Evolutionary conservation across 2,797 vertebrate species (phyloP).

Genomic region (Menidia menidia): DNA sequence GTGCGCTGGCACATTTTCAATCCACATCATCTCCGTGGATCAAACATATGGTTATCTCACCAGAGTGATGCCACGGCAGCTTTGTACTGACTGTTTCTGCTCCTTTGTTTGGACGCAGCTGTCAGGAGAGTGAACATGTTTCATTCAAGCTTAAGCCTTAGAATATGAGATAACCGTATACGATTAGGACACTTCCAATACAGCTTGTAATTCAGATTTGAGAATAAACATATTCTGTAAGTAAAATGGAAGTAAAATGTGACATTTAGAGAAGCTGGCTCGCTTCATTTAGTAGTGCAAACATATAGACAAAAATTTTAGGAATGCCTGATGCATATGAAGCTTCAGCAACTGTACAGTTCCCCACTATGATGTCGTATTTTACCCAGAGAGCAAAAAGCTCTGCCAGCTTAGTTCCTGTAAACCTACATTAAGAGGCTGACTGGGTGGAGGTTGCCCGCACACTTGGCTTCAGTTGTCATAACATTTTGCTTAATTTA

Average conservation of each 20-base stretch:
- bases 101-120: constrained; percentile 71
- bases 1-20: constrained; percentile 64
- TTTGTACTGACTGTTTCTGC: constrained; percentile 32
- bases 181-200: constrained; percentile 4
- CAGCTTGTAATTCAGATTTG: constrained; percentile 1
- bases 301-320: not conserved
- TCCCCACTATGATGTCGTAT: not conserved
- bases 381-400: not conserved
- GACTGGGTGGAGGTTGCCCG: not conserved
- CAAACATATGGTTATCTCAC: constrained; percentile 62
- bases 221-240: not conserved
- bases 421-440: not conserved
- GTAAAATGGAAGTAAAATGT: not conserved
- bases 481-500: not conserved
- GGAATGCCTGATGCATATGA: constrained; percentile 1
- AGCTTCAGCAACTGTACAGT: not conserved
- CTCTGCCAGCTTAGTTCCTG: not conserved
- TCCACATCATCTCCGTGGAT: constrained; percentile 66
- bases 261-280: not conserved
- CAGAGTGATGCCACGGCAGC: constrained; percentile 38
- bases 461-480: not conserved
- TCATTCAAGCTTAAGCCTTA: constrained; percentile 1
- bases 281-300: not conserved
- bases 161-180: constrained; percentile 10
- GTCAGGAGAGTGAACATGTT: constrained; percentile 30